phyloP scores from a whole-genome alignment of 2,888 invertebrate genomes.

The Ophioninae sp. region DNA sequence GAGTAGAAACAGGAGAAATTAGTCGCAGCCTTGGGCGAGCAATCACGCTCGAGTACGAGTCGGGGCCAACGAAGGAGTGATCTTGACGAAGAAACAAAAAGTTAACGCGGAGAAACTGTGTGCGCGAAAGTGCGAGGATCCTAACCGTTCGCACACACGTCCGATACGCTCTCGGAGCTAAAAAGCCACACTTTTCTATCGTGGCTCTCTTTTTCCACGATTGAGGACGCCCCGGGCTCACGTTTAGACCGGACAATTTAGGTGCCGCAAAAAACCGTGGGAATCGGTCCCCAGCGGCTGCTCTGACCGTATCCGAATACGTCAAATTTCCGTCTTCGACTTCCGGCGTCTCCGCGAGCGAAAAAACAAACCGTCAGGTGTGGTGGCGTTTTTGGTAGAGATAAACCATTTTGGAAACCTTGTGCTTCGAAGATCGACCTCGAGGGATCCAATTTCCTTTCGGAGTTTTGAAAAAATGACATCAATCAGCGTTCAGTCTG shows the following conservation, averaged over 20 bases:
- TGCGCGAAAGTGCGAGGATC: not conserved
- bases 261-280: constrained; percentile 50
- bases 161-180: constrained; percentile 26
- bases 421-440: not conserved
- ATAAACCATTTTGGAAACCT: too few relatives aligned
- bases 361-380: not conserved
- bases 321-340: constrained; percentile 64
- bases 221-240: constrained; percentile 39
- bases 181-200: constrained; percentile 25
- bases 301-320: constrained; percentile 48
- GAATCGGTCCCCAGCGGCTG: constrained; percentile 33
- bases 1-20: constrained; percentile 41
- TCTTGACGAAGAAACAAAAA: constrained; percentile 39
- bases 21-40: constrained; percentile 56
- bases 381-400: too few relatives aligned
- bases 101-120: constrained; percentile 31
- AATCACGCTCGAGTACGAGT: constrained; percentile 46
- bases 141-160: too few relatives aligned
- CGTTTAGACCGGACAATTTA: constrained; percentile 53
- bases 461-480: too few relatives aligned
- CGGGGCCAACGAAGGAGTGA: constrained; percentile 26
- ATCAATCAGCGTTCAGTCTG: too few relatives aligned
- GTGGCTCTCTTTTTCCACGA: constrained; percentile 31
- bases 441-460: not conserved
- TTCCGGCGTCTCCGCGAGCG: constrained; percentile 36